Evolutionary conservation across 2,113 vertebrate genomes (phyloP), one percentile per base, ranked within the genome.

Genomic region (Formicarius rufipectus): DNA sequence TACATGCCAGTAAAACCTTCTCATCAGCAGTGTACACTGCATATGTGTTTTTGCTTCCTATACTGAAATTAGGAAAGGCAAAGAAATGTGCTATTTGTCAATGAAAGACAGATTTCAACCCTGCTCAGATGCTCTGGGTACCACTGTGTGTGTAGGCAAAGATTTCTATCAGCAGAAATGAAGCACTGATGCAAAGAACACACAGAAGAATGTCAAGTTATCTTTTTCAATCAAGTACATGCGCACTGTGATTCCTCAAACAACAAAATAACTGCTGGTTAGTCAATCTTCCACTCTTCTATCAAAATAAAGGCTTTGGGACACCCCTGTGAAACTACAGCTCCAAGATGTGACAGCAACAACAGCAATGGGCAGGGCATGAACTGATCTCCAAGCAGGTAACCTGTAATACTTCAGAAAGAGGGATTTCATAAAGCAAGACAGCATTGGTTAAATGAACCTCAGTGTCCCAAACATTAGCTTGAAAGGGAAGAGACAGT

Each of bases 1-100:
- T 13, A 50, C 3, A 2, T 0, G 2, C 35, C 40, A 25, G 39
- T 18, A 55, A 33, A n/a, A 44, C 10, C 53, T 33, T 27, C 25
- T 2, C 0, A 31, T 2, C 2, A 87, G 45, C 62, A 33, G 15
- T 2, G 9, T 18, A 22, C n/a, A n/a, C 20, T 18, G 31, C 9
- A 3, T 7, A 31, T 2, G 0, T 6, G 35, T n/a, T 23, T 22
- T 4, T 73, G 24, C 12, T 18, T 72, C 62, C 47, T 10, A 14
- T 16, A 37, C 7, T 14, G 27, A 7, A 56, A 35, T 31, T 0
- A 50, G 40, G 11, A 30, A 56, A 80, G 27, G 17, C 33, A 72
- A 79, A 68, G 6, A 35, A 63, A 60, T 0, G 3, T 37, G 49
- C 33, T 6, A 3, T 23, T 23, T 59, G 19, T 21, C 63, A 56